A percentile compares a stretch with the other conserved stretches of the same genome.
Conservation (phyloP, 2,888 invertebrate genomes). For the Ischnus inquisitorius region DNA sequence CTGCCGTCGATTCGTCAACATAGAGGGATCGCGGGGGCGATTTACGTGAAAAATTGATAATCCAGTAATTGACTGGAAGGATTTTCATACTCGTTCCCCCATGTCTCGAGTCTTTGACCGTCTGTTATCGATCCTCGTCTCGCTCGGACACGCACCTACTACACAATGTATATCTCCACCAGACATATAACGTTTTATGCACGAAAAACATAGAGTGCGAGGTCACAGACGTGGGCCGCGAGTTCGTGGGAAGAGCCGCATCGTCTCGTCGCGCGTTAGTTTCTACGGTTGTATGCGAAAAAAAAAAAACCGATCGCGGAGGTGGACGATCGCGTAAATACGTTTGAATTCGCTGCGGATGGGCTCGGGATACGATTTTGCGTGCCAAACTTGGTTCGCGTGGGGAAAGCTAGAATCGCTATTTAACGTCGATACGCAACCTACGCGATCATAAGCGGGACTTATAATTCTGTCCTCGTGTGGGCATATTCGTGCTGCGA, state of each 20-base stretch:
- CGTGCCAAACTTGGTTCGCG: slow-evolving; percentile 65
- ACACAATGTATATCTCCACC: slow-evolving; percentile 22
- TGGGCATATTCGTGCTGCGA: slow-evolving; percentile 5
- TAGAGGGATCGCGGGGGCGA: background rate
- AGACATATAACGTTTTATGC: slow-evolving; percentile 60
- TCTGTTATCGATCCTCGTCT: slow-evolving; percentile 65
- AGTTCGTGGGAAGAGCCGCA: slow-evolving; percentile 55
- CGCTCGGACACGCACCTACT: slow-evolving; percentile 59
- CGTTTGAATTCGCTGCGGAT: slow-evolving; percentile 46
- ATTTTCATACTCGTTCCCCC: background rate
- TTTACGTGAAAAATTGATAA: background rate
- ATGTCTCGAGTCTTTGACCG: slow-evolving; percentile 36
- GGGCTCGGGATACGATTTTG: slow-evolving; percentile 35
- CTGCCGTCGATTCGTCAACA: background rate
- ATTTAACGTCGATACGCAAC: slow-evolving; percentile 49
- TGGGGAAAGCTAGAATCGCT: slow-evolving; percentile 50
- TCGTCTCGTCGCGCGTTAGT: background rate
- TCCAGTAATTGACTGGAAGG: background rate
- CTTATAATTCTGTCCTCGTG: slow-evolving; percentile 38
- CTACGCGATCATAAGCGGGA: slow-evolving; percentile 57
- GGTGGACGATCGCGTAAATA: slow-evolving; percentile 58
- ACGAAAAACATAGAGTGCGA: slow-evolving; percentile 69
- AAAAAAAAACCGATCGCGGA: slow-evolving; percentile 52
- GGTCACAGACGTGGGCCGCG: slow-evolving; percentile 71
- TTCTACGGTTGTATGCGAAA: background rate